These are phyloP conservation scores for Busseola fusca DNA, from an alignment of 2,888 invertebrate genomes.

Conservation along the genomic window DNA sequence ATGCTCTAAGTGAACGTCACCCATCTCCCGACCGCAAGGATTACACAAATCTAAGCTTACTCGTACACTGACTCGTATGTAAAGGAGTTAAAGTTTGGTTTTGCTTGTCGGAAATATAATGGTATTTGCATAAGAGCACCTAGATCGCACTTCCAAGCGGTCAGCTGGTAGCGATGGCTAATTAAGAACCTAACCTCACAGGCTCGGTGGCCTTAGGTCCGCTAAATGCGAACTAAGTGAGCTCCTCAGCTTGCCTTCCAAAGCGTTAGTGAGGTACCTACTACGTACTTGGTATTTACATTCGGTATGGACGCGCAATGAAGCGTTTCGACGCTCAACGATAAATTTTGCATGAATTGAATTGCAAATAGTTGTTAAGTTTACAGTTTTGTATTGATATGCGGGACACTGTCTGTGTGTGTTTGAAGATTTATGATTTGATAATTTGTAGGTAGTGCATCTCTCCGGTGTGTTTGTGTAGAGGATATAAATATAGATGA, in stretches of 20 bases:
- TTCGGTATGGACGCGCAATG: constrained; percentile 63
- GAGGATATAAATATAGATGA: constrained; percentile 15
- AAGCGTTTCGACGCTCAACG: constrained; percentile 65
- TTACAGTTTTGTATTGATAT: constrained; percentile 70
- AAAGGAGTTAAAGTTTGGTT: constrained; percentile 54
- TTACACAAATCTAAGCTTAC: constrained; percentile 61
- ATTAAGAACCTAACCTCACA: constrained; percentile 86
- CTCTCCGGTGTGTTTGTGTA: constrained; percentile 26
- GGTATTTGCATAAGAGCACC: constrained; percentile 64
- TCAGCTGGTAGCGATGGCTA: constrained; percentile 85
- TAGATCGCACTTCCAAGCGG: constrained; percentile 82
- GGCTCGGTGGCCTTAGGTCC: constrained; percentile 77
- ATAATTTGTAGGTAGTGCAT: constrained; percentile 60
- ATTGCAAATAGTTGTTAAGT: constrained; percentile 77
- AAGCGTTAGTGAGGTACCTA: constrained; percentile 68
- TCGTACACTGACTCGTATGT: constrained; percentile 47
- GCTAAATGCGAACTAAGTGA: constrained; percentile 84
- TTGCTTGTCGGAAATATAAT: constrained; percentile 45
- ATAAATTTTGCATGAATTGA: constrained; percentile 78
- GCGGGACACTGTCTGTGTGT: constrained; percentile 61
- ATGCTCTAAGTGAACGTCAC: constrained; percentile 73
- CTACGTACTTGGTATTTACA: constrained; percentile 63
- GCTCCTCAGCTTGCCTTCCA: constrained; percentile 78
- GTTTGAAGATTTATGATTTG: constrained; percentile 62
- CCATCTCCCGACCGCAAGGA: constrained; percentile 70